phyloP scores from a whole-genome alignment of 2,797 vertebrate species.

The Rousettus madagascariensis region DNA sequence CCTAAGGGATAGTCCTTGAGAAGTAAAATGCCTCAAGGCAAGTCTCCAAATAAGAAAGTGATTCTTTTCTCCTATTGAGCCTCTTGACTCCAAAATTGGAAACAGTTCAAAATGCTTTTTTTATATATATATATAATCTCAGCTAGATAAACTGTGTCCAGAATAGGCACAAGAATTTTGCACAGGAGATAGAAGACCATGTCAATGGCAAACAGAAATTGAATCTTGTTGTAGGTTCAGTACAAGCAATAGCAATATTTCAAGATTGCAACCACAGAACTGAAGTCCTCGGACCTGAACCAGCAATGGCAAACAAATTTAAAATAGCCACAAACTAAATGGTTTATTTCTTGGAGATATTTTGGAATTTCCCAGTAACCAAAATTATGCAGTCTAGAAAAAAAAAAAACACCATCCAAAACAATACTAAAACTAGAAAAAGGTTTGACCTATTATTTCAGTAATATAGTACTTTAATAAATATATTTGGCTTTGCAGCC shows the following conservation, averaged over 20 bases:
- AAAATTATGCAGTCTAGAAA: background rate
- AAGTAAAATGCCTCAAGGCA: constrained; percentile 37
- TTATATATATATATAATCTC: background rate
- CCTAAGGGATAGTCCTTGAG: background rate
- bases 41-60: background rate
- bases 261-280: background rate
- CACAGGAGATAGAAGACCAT: background rate
- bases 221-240: background rate
- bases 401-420: background rate
- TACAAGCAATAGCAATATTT: background rate
- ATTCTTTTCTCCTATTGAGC: background rate
- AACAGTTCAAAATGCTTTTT: constrained; percentile 24
- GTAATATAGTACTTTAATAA: background rate
- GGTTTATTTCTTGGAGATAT: background rate
- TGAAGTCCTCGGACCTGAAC: background rate
- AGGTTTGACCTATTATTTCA: background rate
- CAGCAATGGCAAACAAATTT: background rate
- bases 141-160: constrained; percentile 42
- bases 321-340: background rate
- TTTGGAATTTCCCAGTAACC: background rate
- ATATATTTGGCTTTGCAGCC: background rate
- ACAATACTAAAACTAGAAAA: background rate
- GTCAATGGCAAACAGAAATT: constrained; percentile 35
- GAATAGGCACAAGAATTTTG: constrained; percentile 28
- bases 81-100: constrained; percentile 8